Percentiles rank a stretch among this genome's conserved stretches.
phyloP scores from a whole-genome alignment of 23 tunicate species.

The Trididemnum clinides region DNA sequence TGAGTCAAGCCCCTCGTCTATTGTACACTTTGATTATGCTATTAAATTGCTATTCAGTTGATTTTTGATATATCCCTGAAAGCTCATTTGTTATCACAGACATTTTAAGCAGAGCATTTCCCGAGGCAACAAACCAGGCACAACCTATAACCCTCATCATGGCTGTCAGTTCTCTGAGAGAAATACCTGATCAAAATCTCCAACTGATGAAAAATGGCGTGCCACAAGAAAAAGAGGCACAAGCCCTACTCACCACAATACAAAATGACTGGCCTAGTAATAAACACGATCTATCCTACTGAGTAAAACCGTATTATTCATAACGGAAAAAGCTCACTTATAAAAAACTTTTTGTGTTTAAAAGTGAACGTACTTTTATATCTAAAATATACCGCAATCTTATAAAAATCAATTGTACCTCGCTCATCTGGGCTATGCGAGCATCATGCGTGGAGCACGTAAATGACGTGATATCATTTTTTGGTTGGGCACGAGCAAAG shows the following conservation, averaged over 20 bases:
- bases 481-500: conserved; percentile 41
- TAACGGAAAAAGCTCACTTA: neutral
- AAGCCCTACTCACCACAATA: neutral
- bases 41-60: neutral
- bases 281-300: neutral
- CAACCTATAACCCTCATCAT: neutral
- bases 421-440: conserved; percentile 19
- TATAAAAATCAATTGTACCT: neutral
- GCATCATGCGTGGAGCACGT: conserved; percentile 37
- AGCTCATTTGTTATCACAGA: neutral
- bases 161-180: neutral
- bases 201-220: neutral
- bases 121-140: neutral
- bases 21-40: conserved; percentile 7
- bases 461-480: conserved; percentile 14
- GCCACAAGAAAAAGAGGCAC: neutral
- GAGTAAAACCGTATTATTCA: neutral
- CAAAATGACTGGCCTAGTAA: conserved; percentile 9
- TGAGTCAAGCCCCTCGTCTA: neutral
- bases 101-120: neutral
- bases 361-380: neutral
- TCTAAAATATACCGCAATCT: neutral
- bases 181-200: neutral
- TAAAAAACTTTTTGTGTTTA: neutral
- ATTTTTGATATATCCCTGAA: neutral